Evolutionary conservation across 2,888 invertebrate genomes (phyloP), one percentile per base, ranked within the genome.

Genomic region (Adela reaumurella): DNA sequence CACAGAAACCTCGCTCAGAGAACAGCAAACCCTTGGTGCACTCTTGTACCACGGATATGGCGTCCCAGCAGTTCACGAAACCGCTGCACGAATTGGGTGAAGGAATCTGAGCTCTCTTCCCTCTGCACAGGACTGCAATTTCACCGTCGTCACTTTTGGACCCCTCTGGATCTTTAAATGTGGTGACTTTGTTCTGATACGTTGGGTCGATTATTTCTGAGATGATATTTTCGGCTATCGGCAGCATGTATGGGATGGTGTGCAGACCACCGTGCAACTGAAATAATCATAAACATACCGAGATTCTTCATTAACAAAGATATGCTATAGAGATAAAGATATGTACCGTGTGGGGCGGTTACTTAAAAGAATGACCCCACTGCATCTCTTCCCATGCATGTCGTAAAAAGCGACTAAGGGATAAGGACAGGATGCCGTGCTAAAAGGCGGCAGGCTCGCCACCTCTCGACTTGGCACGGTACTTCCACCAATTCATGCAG

Each of bases 61-160:
- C 77, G 0, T 88, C 86, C 88, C 88, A 88, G 61, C 88, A 89
- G 63, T 88, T 87, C 14, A 88, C 59, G 61, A 84, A 89, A 57
- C 80, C 83, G 43, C 81, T 80, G 58, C 88, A 89, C 4, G 76
- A 64, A 20, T 64, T 72, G 0, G 78, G 73, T 10, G 84, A 83
- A 0, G 86, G 82, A 54, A 86, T 85, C 60, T 87, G 88, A 2
- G 86, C 83, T 45, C 85, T 69, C 24, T 76, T 73, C 10, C 73
- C 70, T 24, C 69, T 58, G 51, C 83, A 83, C 0, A 69, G 56
- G 0, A 68, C 59, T 53, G 70, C 71, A 0, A 62, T 63, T 48
- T 68, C 65, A 14, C 3, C 35, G 3, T 11, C 14, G 14, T 14
- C 35, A 3, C 35, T 35, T 11, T 14, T 8, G 3, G 24, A 24